Evolutionary conservation across 2,888 invertebrate genomes (phyloP).

Genomic region (Hipparchia semele): DNA sequence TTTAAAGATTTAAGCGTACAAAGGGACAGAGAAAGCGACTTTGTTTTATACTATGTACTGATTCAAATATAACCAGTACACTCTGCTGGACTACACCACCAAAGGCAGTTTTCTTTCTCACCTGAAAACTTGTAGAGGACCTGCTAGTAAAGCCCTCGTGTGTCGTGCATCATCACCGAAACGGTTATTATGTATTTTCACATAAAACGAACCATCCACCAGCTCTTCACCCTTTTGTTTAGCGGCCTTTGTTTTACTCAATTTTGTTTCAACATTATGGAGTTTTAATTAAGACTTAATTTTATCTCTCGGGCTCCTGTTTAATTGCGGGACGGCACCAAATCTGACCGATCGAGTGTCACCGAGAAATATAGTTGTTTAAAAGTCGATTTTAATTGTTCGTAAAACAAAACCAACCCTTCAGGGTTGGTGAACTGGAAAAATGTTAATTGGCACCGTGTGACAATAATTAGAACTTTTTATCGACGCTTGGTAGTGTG

Average conservation of each 20-base stretch:
- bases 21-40: too few relatives aligned
- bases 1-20: too few relatives aligned
- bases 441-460: conserved; percentile 31
- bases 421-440: conserved; percentile 24
- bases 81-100: too few relatives aligned
- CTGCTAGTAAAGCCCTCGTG: too few relatives aligned
- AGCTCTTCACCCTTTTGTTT: not conserved
- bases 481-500: not conserved
- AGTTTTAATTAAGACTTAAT: conserved; percentile 81
- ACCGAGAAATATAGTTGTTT: conserved; percentile 49
- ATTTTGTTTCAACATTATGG: conserved; percentile 58
- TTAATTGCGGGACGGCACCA: conserved; percentile 50
- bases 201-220: not conserved
- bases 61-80: too few relatives aligned
- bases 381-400: conserved; percentile 43
- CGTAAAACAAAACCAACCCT: conserved; percentile 21
- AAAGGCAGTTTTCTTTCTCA: too few relatives aligned
- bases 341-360: conserved; percentile 52
- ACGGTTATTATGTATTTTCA: too few relatives aligned
- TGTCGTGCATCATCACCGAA: too few relatives aligned
- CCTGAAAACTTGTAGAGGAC: too few relatives aligned
- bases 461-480: conserved; percentile 14
- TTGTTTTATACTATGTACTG: too few relatives aligned
- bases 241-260: conserved; percentile 44
- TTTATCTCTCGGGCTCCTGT: conserved; percentile 71